Conservation (phyloP, 92 coral and sea anemone species). For the Paragorgia papillata region DNA sequence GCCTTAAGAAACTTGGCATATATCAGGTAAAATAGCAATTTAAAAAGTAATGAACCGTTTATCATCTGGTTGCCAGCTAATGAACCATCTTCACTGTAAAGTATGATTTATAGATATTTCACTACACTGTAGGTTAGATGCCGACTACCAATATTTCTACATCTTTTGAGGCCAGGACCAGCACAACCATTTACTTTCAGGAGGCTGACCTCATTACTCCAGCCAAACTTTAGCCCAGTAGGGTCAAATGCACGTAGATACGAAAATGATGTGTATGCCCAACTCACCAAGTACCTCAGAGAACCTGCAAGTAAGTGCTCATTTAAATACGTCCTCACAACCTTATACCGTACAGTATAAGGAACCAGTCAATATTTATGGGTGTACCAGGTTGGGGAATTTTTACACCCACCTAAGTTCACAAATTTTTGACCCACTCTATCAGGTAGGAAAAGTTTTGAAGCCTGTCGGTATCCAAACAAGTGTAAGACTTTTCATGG, state of each 20-base stretch:
- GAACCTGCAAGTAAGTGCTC: conserved; percentile 43
- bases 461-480: no score
- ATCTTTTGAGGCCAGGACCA: conserved; percentile 42
- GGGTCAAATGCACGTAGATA: conserved; percentile 55
- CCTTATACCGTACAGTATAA: no score
- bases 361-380: no score
- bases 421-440: no score
- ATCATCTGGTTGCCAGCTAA: no score
- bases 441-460: no score
- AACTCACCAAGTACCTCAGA: conserved; percentile 46
- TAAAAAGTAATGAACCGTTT: no score
- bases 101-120: conserved; percentile 8
- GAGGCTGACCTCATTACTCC: conserved; percentile 36
- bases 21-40: no score
- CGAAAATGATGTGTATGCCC: conserved; percentile 52
- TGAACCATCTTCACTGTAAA: conserved; percentile 1
- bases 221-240: conserved; percentile 51
- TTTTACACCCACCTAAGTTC: no score
- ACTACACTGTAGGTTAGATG: conserved; percentile 35
- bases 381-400: no score
- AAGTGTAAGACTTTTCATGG: no score
- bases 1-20: conserved; percentile 36
- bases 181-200: conserved; percentile 50
- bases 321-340: no score
- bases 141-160: conserved; percentile 40